Base-by-base conservation (phyloP, 1,140 invertebrate genomes). In the Probaryconus sp. region DNA sequence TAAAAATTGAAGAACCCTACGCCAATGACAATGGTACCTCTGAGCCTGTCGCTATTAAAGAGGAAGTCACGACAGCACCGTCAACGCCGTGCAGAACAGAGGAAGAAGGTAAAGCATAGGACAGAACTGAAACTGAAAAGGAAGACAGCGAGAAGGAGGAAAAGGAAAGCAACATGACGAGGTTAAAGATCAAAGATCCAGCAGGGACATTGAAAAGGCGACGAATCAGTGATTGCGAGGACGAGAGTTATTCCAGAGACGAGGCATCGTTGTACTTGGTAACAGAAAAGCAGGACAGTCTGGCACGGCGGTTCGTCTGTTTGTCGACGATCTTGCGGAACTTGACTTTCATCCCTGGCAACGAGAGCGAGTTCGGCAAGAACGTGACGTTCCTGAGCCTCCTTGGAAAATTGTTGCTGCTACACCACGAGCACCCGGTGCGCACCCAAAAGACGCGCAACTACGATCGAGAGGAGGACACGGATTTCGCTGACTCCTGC, bases 291-390 rank as follows among this genome's bases (percentile, higher is more conserved):
- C 94, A 97, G 80, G 96, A 98, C 80, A 92, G 93, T 60, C 85
- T 98, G 17, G 94, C 94, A 1, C 91, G 94, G 58, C 91, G 97
- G 55, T 97, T 96, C 85, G 91, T 98, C 20, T 96, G 95, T 83
- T 89, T 98, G 56, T 97, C 95, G 40, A 94, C 97, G 88, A 94
- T 98, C 88, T 89, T 99, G 43, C 91, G 98, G 61, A 99, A 97
- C 85, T 90, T 99, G 71, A 98, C 97, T 0, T 99, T 99, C 89
- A 95, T 99, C 79, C 97, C 97, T 31, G 97, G 97, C 37, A 99
- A 99, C 86, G 98, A 99, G 86, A 88, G 88, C 5, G 94, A 98
- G 79, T 94, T 99, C 88, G 93, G 95, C n/a, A 94, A 94, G 80
- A 96, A 95, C 81, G 89, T 92, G 1, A 93, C 93, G 5, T 95